phyloP scores from a whole-genome alignment of 2,888 invertebrate genomes.

The Lasius platythorax region DNA sequence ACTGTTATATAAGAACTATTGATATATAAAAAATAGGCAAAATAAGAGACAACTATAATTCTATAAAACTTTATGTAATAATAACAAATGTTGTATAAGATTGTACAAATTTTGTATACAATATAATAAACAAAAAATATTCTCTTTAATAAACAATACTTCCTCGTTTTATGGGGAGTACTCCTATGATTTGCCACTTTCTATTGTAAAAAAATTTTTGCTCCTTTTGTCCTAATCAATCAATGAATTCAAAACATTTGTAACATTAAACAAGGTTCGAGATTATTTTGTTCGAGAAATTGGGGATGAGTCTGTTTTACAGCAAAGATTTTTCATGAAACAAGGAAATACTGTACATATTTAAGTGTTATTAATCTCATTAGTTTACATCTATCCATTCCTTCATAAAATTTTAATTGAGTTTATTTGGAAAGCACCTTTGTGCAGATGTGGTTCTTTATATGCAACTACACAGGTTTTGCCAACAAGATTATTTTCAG shows the following conservation, averaged over 20 bases:
- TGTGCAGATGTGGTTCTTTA: constrained; percentile 63
- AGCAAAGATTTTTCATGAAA: not conserved
- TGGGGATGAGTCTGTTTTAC: not conserved
- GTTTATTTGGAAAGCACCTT: constrained; percentile 69
- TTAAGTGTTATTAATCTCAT: not conserved
- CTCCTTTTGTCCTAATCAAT: not conserved
- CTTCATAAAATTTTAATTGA: constrained; percentile 61
- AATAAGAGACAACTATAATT: not conserved
- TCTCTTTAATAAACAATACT: constrained; percentile 19
- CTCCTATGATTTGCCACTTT: not conserved
- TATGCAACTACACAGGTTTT: constrained; percentile 76
- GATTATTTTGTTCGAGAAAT: no score
- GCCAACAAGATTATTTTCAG: constrained; percentile 64
- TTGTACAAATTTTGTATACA: constrained; percentile 48
- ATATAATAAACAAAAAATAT: constrained; percentile 30
- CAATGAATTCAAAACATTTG: no score
- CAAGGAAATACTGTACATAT: not conserved
- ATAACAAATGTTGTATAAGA: constrained; percentile 22
- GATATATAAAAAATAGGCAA: not conserved
- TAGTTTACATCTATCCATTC: not conserved
- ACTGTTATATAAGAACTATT: not conserved
- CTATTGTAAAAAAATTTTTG: not conserved
- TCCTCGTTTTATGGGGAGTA: not conserved
- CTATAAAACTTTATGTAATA: not conserved
- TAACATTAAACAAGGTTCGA: no score